Evolutionary conservation across 1,140 invertebrate genomes (phyloP), one percentile per base, ranked within the genome.

Genomic region (Solenopsis invicta): DNA sequence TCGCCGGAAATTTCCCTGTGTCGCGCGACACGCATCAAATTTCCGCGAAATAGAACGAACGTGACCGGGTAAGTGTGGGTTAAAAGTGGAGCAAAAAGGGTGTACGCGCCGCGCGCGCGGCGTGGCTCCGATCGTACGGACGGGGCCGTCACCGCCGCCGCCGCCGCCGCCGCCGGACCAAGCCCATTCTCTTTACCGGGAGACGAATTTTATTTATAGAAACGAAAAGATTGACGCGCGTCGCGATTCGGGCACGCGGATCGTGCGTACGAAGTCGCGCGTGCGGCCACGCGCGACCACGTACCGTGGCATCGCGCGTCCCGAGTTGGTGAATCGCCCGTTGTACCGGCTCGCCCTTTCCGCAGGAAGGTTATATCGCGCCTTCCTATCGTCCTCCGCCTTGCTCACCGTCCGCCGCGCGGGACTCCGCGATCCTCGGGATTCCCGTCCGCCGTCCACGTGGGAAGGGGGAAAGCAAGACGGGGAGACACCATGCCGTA

Each of bases 31-130:
- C 78, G 89, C 13, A 5, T 13, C 91, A 91, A 93, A 92, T 92
- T 94, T 92, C 91, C 80, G 91, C 92, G 91, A 93, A 94, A 93
- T 93, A 93, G 89, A 91, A 87, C 77, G 88, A 84, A 92, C 91
- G 93, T 91, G 21, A 90, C 64, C 81, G 87, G 80, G 80, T 84
- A 84, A 84, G 69, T n/a, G 21, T 9, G 41, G 13, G 8, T 29
- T 41, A 34, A n/a, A 48, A 48, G 41, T 24, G 37, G 56, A 61
- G 24, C 21, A 74, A 61, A 59, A 48, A 34, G 45, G 37, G 21
- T 24, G 24, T 34, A 21, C 13, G 72, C 6, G 72, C 72, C 72
- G 72, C 34, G 34, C 67, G 54, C 50, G 45, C 69, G 41, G 67
- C 77, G 41, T 80, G 62, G 56, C 62, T 64, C 34, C 18, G 37